Evolutionary conservation across 2,797 vertebrate species (phyloP).

Genomic region (Dallia pectoralis): DNA sequence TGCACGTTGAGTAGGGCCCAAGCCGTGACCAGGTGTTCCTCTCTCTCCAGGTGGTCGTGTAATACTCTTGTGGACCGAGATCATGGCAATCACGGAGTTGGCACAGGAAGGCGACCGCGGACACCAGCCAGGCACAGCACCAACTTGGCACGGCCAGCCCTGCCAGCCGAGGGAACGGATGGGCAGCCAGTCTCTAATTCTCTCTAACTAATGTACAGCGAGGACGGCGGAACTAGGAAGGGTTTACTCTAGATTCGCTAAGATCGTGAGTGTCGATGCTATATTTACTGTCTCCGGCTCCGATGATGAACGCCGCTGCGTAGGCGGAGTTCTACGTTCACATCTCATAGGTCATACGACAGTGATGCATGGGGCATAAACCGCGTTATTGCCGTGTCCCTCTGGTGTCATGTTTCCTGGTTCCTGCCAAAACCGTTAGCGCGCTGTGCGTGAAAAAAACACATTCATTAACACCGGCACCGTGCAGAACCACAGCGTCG

Average conservation of each 20-base stretch:
- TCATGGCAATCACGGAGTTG: constrained; percentile 70
- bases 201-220: constrained; percentile 13
- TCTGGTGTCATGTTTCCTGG: background rate
- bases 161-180: constrained; percentile 36
- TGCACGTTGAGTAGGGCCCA: constrained; percentile 51
- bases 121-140: constrained; percentile 52
- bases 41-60: constrained; percentile 73
- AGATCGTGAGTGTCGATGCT: background rate
- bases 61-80: constrained; percentile 71
- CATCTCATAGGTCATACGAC: background rate
- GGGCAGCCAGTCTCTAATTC: constrained; percentile 37
- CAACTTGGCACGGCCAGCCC: constrained; percentile 63
- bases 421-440: background rate
- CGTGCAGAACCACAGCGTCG: too few species aligned
- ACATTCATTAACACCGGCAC: background rate
- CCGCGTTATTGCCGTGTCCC: background rate
- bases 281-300: background rate
- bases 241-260: background rate
- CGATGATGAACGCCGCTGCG: background rate
- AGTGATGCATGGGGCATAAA: too few species aligned
- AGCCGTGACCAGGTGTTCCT: constrained; percentile 68
- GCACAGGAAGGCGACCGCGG: constrained; percentile 58
- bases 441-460: background rate
- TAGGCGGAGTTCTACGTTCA: background rate
- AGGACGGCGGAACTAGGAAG: background rate